Evolutionary conservation across 2,888 invertebrate species (phyloP).

Genomic region (Lasiommata megera): DNA sequence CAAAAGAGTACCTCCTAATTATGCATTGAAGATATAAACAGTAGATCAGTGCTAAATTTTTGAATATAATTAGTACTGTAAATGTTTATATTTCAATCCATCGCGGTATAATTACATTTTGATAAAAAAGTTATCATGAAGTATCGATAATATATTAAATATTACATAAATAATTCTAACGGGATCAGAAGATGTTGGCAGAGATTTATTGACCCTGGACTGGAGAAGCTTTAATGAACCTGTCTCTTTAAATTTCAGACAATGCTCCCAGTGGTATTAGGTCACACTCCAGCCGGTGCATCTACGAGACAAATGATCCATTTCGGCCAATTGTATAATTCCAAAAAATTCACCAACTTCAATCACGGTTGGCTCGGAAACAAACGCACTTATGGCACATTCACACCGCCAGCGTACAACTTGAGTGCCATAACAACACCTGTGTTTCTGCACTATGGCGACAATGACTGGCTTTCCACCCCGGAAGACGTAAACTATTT

Average conservation of each 20-base stretch:
- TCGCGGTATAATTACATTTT: too few relatives aligned
- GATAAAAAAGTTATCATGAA: too few relatives aligned
- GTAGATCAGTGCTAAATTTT: too few relatives aligned
- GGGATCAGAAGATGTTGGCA: too few relatives aligned
- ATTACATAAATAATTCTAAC: too few relatives aligned
- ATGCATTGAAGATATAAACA: too few relatives aligned
- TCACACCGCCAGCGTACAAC: conserved; percentile 75
- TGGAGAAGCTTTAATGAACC: too few relatives aligned
- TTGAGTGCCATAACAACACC: conserved; percentile 67
- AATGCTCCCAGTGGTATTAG: conserved; percentile 72
- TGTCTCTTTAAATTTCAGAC: conserved; percentile 58
- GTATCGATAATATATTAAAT: too few relatives aligned
- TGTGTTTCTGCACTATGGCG: conserved; percentile 73
- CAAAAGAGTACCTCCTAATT: too few relatives aligned
- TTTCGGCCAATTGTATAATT: conserved; percentile 70
- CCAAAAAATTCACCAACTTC: conserved; percentile 72
- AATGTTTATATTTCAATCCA: too few relatives aligned
- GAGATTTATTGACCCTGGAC: too few relatives aligned
- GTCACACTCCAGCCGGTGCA: conserved; percentile 76
- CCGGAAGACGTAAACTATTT: conserved; percentile 66
- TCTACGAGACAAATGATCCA: conserved; percentile 75
- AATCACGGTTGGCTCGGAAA: conserved; percentile 72
- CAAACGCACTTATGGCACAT: conserved; percentile 63
- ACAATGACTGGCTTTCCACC: conserved; percentile 76
- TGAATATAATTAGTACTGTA: too few relatives aligned